phyloP scores from a whole-genome alignment of 2,888 invertebrate species.

The Eupsilia transversa region DNA sequence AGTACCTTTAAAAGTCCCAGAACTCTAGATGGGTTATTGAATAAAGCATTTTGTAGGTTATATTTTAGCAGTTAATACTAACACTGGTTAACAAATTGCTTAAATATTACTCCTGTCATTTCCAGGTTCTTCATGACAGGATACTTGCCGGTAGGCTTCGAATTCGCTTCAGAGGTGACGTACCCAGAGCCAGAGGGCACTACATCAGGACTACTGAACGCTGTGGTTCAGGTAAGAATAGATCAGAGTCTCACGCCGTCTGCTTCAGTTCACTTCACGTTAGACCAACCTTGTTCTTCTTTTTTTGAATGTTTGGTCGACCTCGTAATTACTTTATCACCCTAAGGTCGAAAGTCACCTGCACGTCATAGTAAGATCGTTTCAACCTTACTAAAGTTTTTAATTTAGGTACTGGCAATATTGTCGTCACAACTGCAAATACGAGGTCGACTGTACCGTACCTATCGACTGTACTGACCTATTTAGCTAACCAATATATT shows the following conservation, averaged over 20 bases:
- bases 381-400: neutral
- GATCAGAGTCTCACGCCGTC: rapidly evolving
- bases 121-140: conserved; percentile 99
- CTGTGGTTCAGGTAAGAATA: conserved; percentile 92
- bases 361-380: neutral
- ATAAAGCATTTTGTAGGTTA: neutral
- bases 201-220: conserved; percentile 98
- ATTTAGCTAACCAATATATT: neutral
- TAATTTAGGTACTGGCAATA: neutral
- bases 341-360: neutral
- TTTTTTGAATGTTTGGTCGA: neutral
- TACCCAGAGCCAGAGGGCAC: conserved; percentile 99
- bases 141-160: conserved; percentile 99
- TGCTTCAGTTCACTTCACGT: neutral
- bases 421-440: neutral
- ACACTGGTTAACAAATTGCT: neutral
- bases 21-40: neutral
- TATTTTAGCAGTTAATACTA: neutral
- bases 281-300: neutral
- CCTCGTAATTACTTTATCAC: neutral
- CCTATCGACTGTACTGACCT: no score
- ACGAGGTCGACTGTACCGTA: neutral
- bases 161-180: conserved; percentile 99
- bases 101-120: conserved; percentile 44
- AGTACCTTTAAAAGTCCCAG: neutral